Percentiles rank a stretch among this genome's conserved stretches.
Conservation (phyloP, 2,113 vertebrate species). For the Pachyramphus minor region DNA sequence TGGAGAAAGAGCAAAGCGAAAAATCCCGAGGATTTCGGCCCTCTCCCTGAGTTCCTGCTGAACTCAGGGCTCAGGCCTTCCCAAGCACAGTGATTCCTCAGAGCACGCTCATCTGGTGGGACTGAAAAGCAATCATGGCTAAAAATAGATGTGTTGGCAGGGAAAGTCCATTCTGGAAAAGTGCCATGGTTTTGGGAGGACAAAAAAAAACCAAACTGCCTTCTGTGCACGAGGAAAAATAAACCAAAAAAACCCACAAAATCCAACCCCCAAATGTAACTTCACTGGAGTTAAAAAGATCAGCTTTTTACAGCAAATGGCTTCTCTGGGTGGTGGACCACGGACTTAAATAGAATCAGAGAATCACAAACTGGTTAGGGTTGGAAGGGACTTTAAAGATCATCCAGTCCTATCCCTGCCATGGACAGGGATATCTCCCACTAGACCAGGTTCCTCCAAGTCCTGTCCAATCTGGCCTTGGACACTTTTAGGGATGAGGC, state of each 20-base stretch:
- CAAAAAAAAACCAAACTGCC: not conserved
- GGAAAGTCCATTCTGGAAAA: not conserved
- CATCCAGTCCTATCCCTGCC: not conserved
- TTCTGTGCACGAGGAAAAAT: not conserved
- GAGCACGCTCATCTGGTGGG: rapidly evolving
- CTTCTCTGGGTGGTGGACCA: not conserved
- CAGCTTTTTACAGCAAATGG: not conserved
- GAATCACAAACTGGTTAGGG: not conserved
- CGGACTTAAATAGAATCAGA: not conserved
- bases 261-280: not conserved
- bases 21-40: not conserved
- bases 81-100: not conserved
- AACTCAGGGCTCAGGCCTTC: not conserved
- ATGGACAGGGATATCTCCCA: not conserved
- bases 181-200: not conserved
- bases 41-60: not conserved
- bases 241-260: too few relatives aligned
- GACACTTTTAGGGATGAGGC: not conserved
- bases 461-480: not conserved
- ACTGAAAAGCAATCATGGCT: not conserved
- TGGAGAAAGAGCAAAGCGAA: not conserved
- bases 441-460: not conserved
- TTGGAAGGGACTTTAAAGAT: not conserved
- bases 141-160: not conserved
- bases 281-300: not conserved